These are phyloP conservation scores for Tenebrio molitor DNA, from an alignment of 1,140 invertebrate species.

Conservation along the genomic window DNA sequence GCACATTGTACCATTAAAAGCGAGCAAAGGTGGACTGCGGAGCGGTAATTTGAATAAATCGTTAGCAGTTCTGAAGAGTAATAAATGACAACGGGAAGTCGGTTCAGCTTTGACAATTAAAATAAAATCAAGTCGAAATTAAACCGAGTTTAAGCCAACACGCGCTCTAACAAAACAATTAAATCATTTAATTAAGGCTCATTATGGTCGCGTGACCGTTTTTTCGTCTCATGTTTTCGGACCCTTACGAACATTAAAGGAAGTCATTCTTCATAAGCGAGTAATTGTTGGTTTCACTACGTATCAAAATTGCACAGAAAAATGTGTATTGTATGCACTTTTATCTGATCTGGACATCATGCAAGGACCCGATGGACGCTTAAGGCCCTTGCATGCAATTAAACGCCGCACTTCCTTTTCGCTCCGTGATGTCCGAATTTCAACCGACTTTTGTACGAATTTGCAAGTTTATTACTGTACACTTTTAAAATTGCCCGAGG, in stretches of 20 bases:
- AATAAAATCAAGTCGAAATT: constrained; percentile 53
- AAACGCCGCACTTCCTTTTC: constrained; percentile 42
- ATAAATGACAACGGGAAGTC: constrained; percentile 30
- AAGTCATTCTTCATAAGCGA: constrained; percentile 55
- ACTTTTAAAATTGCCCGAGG: not conserved
- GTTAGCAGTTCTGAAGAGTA: constrained; percentile 7
- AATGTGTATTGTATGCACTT: constrained; percentile 49
- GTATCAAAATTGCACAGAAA: constrained; percentile 52
- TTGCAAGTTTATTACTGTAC: constrained; percentile 36
- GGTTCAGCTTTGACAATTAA: constrained; percentile 49
- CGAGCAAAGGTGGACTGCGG: constrained; percentile 25
- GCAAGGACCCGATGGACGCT: constrained; percentile 42
- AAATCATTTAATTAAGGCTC: constrained; percentile 49
- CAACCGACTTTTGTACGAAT: constrained; percentile 28
- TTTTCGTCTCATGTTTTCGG: constrained; percentile 44
- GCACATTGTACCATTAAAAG: constrained; percentile 12
- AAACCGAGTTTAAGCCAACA: constrained; percentile 46
- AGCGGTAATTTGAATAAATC: constrained; percentile 43
- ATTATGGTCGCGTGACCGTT: constrained; percentile 48
- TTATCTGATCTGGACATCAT: constrained; percentile 49
- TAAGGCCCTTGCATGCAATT: constrained; percentile 45
- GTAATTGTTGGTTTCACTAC: constrained; percentile 52
- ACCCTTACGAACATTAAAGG: constrained; percentile 47
- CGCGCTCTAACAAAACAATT: constrained; percentile 51
- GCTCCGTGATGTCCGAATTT: constrained; percentile 35